These are phyloP conservation scores for Frieseomelitta varia DNA, from an alignment of 1,140 invertebrate species.

Conservation along the genomic window DNA sequence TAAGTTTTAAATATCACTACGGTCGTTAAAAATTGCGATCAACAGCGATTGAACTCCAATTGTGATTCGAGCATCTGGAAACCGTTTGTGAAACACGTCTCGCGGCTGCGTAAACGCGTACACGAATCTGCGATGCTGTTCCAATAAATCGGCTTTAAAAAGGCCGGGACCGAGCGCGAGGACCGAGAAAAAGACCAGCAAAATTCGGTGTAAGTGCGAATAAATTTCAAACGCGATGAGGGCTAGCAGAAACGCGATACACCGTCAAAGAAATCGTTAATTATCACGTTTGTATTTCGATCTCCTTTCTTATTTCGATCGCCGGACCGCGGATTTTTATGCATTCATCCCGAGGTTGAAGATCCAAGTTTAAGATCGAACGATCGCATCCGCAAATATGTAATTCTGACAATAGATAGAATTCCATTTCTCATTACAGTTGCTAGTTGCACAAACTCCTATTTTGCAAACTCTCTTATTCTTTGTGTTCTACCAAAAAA, in stretches of 20 bases:
- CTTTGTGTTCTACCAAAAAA: too few species aligned
- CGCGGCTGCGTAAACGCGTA: constrained; percentile 33
- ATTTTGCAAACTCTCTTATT: too few species aligned
- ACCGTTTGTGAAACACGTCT: constrained; percentile 23
- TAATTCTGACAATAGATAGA: too few species aligned
- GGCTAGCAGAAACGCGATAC: neutral
- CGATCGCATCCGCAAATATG: too few species aligned
- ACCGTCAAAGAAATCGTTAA: neutral
- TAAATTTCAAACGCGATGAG: constrained; percentile 24
- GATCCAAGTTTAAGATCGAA: too few species aligned
- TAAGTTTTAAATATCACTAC: too few species aligned
- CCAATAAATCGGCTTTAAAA: constrained; percentile 71
- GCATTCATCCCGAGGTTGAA: too few species aligned
- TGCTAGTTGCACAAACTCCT: too few species aligned
- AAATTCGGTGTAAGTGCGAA: constrained; percentile 13
- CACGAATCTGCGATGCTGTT: constrained; percentile 48
- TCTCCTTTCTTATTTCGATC: neutral
- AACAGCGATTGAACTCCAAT: too few species aligned
- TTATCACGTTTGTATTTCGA: neutral
- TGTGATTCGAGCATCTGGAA: constrained; percentile 28
- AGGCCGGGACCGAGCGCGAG: constrained; percentile 16
- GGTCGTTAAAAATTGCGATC: neutral
- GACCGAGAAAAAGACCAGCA: neutral
- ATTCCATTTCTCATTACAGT: too few species aligned
- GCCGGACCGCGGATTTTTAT: too few species aligned